Percentiles rank a stretch among this genome's conserved stretches.
These are phyloP conservation scores for Habroteleia sp. DNA, from an alignment of 2,888 invertebrate genomes.

Conservation along the genomic window DNA sequence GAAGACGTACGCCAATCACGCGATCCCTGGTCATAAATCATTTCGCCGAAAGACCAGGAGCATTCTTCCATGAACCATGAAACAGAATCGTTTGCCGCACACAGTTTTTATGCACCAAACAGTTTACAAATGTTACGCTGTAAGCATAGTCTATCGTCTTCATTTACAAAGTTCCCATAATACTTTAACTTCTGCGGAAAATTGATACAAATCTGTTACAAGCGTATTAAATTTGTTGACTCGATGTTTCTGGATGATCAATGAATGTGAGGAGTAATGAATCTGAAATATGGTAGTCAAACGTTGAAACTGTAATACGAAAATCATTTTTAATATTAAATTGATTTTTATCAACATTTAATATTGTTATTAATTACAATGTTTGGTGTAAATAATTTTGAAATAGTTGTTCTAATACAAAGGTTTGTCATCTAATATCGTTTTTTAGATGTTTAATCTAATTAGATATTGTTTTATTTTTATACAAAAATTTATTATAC, in stretches of 20 bases:
- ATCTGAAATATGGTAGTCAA: too few relatives aligned
- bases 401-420: too few relatives aligned
- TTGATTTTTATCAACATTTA: too few relatives aligned
- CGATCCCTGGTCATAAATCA: conserved; percentile 55
- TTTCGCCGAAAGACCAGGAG: conserved; percentile 59
- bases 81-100: conserved; percentile 42
- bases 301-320: too few relatives aligned
- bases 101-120: conserved; percentile 34
- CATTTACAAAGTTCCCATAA: conserved; percentile 36
- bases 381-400: too few relatives aligned
- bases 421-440: too few relatives aligned
- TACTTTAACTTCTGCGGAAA: neutral
- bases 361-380: too few relatives aligned
- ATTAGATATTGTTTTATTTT: too few relatives aligned
- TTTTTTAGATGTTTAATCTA: too few relatives aligned
- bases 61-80: conserved; percentile 46
- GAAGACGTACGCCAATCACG: conserved; percentile 57
- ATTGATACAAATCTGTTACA: neutral
- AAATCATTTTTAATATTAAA: conserved; percentile 3
- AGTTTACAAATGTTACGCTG: conserved; percentile 40
- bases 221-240: neutral
- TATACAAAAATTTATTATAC: too few relatives aligned
- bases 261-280: too few relatives aligned
- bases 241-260: too few relatives aligned
- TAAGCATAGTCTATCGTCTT: conserved; percentile 15